Conservation (phyloP, 2,888 invertebrate species). For the Acrocera orbiculus region DNA sequence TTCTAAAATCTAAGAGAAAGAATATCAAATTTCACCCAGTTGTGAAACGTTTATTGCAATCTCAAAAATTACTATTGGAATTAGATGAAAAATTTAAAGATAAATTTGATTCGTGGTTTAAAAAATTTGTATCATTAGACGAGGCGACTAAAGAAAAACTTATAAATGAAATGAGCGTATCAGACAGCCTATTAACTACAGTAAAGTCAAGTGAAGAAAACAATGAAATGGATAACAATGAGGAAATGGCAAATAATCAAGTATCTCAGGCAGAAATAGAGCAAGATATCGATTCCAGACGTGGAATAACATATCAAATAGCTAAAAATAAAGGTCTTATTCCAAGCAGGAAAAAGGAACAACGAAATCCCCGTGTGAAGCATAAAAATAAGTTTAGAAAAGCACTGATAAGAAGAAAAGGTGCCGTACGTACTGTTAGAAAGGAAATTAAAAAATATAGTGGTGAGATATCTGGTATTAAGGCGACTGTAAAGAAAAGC, state of each 20-base stretch:
- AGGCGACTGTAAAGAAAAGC: slow-evolving; percentile 72
- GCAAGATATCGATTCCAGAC: slow-evolving; percentile 36
- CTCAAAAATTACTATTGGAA: slow-evolving; percentile 56
- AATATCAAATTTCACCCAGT: slow-evolving; percentile 75
- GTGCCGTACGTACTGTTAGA: slow-evolving; percentile 72
- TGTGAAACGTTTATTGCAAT: slow-evolving; percentile 64
- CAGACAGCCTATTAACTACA: slow-evolving; percentile 20
- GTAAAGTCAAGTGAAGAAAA: slow-evolving; percentile 24
- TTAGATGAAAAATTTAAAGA: slow-evolving; percentile 51
- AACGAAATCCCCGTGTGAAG: slow-evolving; percentile 88
- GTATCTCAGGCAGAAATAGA: slow-evolving; percentile 21
- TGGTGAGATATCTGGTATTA: slow-evolving; percentile 90
- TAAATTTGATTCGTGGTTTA: slow-evolving; percentile 48
- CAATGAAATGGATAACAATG: slow-evolving; percentile 31
- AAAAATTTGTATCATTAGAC: slow-evolving; percentile 43
- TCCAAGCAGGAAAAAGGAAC: slow-evolving; percentile 78
- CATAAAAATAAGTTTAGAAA: slow-evolving; percentile 83
- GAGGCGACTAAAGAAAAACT: too few species aligned
- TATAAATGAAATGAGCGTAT: slow-evolving; percentile 35
- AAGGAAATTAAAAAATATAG: slow-evolving; percentile 67
- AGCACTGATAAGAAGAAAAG: slow-evolving; percentile 81
- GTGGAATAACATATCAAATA: slow-evolving; percentile 83
- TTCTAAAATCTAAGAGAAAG: slow-evolving; percentile 58
- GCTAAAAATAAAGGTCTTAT: slow-evolving; percentile 91
- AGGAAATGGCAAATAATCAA: slow-evolving; percentile 32